phyloP scores from a whole-genome alignment of 2,888 invertebrate species.

The Halictus ligatus region DNA sequence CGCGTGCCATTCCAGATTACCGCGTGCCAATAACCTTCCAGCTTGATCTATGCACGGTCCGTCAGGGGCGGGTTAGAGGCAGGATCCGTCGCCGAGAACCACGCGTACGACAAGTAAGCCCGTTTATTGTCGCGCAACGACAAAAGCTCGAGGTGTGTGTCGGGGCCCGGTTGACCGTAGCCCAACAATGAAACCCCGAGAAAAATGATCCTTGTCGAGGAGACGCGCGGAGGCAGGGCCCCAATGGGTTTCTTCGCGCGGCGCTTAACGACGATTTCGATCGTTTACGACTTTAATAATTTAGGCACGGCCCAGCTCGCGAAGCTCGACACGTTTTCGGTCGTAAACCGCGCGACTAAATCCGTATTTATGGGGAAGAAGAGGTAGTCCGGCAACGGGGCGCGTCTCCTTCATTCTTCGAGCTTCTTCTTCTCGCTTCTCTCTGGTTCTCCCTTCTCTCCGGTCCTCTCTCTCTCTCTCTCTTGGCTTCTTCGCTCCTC shows the following conservation, averaged over 20 bases:
- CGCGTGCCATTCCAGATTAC: constrained; percentile 44
- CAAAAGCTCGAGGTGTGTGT: constrained; percentile 25
- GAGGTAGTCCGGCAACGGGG: constrained; percentile 71
- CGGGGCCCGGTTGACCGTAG: constrained; percentile 44
- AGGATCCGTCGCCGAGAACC: constrained; percentile 40
- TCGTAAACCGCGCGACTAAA: constrained; percentile 83
- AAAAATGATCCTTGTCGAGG: constrained; percentile 67
- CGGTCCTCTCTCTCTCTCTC: no score
- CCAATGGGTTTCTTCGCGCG: constrained; percentile 79
- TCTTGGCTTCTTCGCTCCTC: not conserved
- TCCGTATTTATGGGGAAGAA: constrained; percentile 83
- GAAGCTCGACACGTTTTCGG: constrained; percentile 83
- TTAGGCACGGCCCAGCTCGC: constrained; percentile 82
- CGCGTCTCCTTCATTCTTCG: constrained; percentile 51
- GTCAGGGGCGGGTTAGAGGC: not conserved
- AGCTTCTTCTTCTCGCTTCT: constrained; percentile 39
- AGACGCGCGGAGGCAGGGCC: constrained; percentile 65
- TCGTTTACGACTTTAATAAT: constrained; percentile 84
- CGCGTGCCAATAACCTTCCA: constrained; percentile 55
- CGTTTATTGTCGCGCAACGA: constrained; percentile 58
- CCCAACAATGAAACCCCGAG: constrained; percentile 70
- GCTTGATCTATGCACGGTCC: constrained; percentile 41
- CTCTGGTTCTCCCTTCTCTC: not conserved
- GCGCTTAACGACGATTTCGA: constrained; percentile 83
- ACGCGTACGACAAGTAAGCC: constrained; percentile 45